A percentile compares a stretch with the other conserved stretches of the same genome.
Conservation (phyloP, 2,888 invertebrate genomes). For the Leptothorax acervorum region DNA sequence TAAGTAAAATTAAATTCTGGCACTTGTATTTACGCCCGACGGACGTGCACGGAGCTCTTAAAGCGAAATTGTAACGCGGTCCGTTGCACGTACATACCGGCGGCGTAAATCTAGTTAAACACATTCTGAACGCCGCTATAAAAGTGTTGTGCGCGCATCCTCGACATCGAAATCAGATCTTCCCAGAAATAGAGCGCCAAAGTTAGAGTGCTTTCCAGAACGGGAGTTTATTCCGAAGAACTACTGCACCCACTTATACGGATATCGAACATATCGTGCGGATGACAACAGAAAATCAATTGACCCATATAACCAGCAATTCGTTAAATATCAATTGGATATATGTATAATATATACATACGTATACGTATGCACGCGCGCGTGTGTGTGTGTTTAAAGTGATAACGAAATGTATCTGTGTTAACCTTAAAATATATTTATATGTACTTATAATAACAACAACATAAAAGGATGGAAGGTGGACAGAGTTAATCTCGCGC, state of each 20-base stretch:
- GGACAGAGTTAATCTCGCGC: neutral
- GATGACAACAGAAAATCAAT: constrained; percentile 50
- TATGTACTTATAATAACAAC: neutral
- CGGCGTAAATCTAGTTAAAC: constrained; percentile 27
- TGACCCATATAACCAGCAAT: constrained; percentile 48
- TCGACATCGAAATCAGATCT: constrained; percentile 38
- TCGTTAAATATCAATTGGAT: constrained; percentile 26
- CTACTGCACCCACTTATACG: constrained; percentile 13
- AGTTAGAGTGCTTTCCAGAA: constrained; percentile 38
- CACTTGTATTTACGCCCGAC: constrained; percentile 39
- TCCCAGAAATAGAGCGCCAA: constrained; percentile 39
- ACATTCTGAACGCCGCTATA: constrained; percentile 17
- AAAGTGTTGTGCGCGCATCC: constrained; percentile 25
- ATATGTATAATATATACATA: neutral
- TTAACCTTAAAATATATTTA: constrained; percentile 16
- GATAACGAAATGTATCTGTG: constrained; percentile 1
- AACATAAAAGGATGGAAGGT: neutral
- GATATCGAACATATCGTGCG: constrained; percentile 43
- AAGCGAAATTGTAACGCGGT: constrained; percentile 28
- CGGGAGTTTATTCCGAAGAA: constrained; percentile 40
- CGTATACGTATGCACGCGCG: no score
- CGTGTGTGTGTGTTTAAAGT: neutral
- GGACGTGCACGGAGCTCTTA: constrained; percentile 25
- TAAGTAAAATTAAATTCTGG: constrained; percentile 43
- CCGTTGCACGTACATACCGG: constrained; percentile 1